These are phyloP conservation scores for Phataginus tricuspis DNA, from an alignment of 2,797 vertebrate species.

Conservation along the genomic window DNA sequence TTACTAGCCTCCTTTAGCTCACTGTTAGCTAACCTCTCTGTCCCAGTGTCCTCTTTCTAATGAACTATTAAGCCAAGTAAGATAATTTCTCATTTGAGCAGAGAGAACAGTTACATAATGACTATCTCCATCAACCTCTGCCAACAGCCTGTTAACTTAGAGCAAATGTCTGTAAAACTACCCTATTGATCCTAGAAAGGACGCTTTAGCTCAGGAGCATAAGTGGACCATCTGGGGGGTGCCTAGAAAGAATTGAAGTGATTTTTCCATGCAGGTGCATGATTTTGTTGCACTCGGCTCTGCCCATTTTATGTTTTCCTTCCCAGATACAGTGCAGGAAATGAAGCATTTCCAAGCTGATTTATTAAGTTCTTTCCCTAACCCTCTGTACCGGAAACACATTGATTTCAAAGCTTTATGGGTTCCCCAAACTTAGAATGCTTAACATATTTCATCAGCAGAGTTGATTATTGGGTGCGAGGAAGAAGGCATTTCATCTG, in stretches of 20 bases:
- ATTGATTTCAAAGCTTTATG: constrained; percentile 43
- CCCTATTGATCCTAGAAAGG: neutral
- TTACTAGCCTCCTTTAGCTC: neutral
- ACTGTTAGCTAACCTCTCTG: neutral
- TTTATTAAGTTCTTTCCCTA: constrained; percentile 53
- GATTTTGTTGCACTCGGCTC: constrained; percentile 44
- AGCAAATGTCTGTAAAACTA: neutral
- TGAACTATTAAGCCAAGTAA: neutral
- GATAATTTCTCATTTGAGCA: neutral
- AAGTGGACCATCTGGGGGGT: neutral
- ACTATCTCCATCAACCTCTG: constrained; percentile 21
- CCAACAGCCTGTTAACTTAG: neutral
- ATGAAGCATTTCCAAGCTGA: constrained; percentile 70
- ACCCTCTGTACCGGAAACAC: neutral
- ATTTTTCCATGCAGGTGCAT: neutral
- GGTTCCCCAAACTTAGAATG: neutral
- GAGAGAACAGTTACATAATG: neutral
- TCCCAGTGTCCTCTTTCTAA: neutral
- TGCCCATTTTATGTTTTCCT: constrained; percentile 51
- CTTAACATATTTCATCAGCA: neutral
- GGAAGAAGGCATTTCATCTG: neutral
- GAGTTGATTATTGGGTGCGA: neutral
- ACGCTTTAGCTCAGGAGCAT: neutral
- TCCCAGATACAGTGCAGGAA: constrained; percentile 32
- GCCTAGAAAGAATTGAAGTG: neutral